Evolutionary conservation across 2,888 invertebrate species (phyloP), one percentile per base, ranked within the genome.

Genomic region (Terebella lapidaria): DNA sequence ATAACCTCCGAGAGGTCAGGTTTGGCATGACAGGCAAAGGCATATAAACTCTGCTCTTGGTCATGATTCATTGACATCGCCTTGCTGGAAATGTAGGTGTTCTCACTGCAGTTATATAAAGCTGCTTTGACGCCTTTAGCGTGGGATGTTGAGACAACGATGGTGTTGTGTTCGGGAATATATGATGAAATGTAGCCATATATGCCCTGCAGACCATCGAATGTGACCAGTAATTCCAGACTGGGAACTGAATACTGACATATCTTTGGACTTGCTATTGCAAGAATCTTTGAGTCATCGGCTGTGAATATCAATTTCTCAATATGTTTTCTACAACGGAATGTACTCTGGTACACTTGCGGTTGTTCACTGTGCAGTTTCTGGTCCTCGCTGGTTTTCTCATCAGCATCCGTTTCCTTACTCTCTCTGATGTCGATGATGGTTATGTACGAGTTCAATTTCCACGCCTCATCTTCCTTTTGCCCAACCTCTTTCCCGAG

Each of bases 261-360:
- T 3, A 64, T n/a, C 24, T 28, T 27, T 26, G 61, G 54, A 46
- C 53, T 56, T 3, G 42, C 27, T 2, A 49, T 30, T 2, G 57
- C 63, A 5, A 65, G 28, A 3, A 65, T 18, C 29, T 57, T 53
- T 15, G 42, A 20, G 47, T 65, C 63, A 26, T 64, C 59, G n/a
- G 30, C 10, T 4, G 55, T 54, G 45, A 65, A 64, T 47, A 52
- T 49, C 10, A 65, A 26, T 1, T n/a, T 35, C 22, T 60, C 61
- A 18, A 64, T 29, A 15, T 18, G 42, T 45, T 58, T 65, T 26
- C 45, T 57, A n/a, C n/a, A n/a, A n/a, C n/a, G n/a, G n/a, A n/a
- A n/a, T n/a, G n/a, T n/a, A n/a, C n/a, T n/a, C n/a, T 15, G 53
- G 5, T 35, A 35, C 42, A 10, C 10, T 35, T 15, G 42, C n/a